Evolutionary conservation across 2,888 invertebrate genomes (phyloP), one percentile per base, ranked within the genome.

Genomic region (Thera obeliscata): DNA sequence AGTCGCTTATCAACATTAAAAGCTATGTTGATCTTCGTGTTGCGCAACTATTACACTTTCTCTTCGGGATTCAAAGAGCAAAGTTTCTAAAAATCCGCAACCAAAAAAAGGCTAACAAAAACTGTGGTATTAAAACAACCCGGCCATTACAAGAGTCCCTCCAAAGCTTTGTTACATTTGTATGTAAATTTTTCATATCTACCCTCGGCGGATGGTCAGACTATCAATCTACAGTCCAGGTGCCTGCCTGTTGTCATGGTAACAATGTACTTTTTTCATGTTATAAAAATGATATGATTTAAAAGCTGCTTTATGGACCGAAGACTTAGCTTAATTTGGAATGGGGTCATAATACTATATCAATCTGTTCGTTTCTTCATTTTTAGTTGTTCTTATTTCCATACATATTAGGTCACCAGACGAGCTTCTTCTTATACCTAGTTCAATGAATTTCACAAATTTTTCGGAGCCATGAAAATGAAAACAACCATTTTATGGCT

Each of bases 151-250:
- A 72, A 76, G 76, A 78, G 75, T 80, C 80, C 78, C 78, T 75
- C 76, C 68, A 76, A 74, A 79, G 79, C 80, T 82, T 80, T 74
- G 78, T 82, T 75, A 86, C 82, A 87, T 88, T 85, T 86, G 79
- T 81, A 90, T 89, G 90, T 85, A 87, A 90, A 88, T 90, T 85
- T 86, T 86, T 86, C 82, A 83, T 86, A 84, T 82, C 82, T 76
- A 70, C 78, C 84, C 78, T 76, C 69, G 73, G 75, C 79, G 78
- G 81, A 81, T 79, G 80, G 76, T 76, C 77, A 69, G 80, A 78
- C 81, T 79, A 85, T 86, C 81, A 85, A 85, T 85, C 83, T 82
- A 66, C 77, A 72, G 79, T 75, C 86, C 88, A 89, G 88, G 88
- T 90, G 88, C 82, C 82, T 81, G 75, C 69, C 76, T 77, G 86